phyloP scores from a whole-genome alignment of 2,113 vertebrate species.

The Petrocephalus zakoni region DNA sequence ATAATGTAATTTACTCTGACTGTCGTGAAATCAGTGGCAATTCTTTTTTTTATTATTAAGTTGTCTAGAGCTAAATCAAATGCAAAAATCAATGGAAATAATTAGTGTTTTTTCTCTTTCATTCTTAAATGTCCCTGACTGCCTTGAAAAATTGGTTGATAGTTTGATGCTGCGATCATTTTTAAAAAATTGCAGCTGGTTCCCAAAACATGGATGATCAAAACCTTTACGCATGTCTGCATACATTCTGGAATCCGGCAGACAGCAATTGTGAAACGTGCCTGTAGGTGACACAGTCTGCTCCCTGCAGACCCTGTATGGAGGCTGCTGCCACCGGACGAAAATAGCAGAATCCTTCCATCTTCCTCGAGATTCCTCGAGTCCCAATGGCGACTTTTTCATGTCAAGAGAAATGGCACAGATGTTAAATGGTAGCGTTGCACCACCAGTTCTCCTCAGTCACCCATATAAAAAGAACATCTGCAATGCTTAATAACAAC shows the following conservation, averaged over 20 bases:
- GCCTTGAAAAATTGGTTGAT: background rate
- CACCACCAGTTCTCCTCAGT: background rate
- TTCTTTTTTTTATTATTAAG: constrained; percentile 19
- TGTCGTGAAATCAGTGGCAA: background rate
- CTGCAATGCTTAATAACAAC: background rate
- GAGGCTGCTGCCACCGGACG: background rate
- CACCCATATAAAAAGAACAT: background rate
- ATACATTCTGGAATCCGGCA: background rate
- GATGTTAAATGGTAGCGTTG: background rate
- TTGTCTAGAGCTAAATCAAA: constrained; percentile 20
- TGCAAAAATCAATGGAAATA: constrained; percentile 17
- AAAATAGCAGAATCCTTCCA: background rate
- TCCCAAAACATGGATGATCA: background rate
- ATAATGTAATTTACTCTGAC: background rate
- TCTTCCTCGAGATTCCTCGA: background rate
- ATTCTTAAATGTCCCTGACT: constrained; percentile 13
- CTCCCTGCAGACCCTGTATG: background rate
- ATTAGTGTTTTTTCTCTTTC: constrained; percentile 18
- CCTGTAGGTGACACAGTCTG: background rate
- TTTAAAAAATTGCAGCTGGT: background rate
- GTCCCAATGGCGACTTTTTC: background rate
- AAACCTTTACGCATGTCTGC: background rate
- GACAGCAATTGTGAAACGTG: background rate
- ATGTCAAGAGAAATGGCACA: background rate
- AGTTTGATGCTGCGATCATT: background rate